Percentiles rank a stretch among this genome's conserved stretches.
Evolutionary conservation across 2,113 vertebrate species (phyloP).

Genomic region (Bos javanicus): DNA sequence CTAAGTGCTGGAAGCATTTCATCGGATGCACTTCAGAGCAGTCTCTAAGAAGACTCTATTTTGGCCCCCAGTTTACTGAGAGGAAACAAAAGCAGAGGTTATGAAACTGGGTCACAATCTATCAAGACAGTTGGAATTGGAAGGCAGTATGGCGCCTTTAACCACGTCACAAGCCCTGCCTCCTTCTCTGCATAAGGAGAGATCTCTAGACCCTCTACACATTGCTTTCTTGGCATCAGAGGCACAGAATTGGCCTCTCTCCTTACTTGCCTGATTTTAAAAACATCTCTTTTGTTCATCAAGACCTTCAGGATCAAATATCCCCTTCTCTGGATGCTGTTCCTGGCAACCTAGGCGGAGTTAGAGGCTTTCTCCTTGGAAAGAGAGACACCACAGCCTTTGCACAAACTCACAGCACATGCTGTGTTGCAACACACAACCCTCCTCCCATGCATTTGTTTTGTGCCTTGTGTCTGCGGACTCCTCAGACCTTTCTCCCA

Average conservation of each 20-base stretch:
- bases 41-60: not conserved
- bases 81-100: slow-evolving; percentile 6
- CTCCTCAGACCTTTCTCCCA: not conserved
- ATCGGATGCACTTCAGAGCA: slow-evolving; percentile 30
- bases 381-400: not conserved
- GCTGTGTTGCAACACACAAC: not conserved
- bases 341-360: not conserved
- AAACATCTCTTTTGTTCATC: slow-evolving; percentile 17
- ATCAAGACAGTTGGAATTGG: not conserved
- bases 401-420: not conserved
- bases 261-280: not conserved
- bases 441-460: not conserved
- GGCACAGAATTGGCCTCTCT: not conserved
- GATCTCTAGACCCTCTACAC: not conserved
- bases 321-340: not conserved
- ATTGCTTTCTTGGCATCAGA: not conserved
- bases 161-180: not conserved
- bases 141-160: not conserved
- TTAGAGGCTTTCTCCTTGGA: not conserved
- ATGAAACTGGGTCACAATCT: slow-evolving; percentile 14
- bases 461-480: not conserved
- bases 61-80: not conserved
- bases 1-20: not conserved
- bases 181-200: not conserved
- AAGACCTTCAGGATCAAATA: slow-evolving; percentile 24